Base-by-base conservation (phyloP, 1,140 invertebrate genomes). In the Macrosteles quadrilineatus region DNA sequence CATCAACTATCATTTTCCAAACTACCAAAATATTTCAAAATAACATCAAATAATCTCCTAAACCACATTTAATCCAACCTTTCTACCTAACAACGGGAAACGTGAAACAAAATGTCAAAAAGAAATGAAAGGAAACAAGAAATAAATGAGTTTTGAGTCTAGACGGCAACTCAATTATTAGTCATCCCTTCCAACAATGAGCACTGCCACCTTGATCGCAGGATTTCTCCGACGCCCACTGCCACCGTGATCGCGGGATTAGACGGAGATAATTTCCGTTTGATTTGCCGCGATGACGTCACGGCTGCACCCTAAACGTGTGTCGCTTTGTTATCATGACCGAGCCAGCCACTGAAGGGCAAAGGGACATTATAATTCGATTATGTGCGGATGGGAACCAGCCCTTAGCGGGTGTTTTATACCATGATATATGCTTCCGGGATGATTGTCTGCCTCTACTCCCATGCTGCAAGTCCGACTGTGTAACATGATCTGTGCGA, bases 201-300 rank as follows among this genome's bases (percentile, higher is more conserved):
- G 11, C 21, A 19, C 6, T 6, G 47, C 21, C 21, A 53, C n/a
- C n/a, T 53, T 14, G 21, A 21, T 14, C 6, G 47, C 47, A 19
- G 21, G 17, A 19, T 14, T 11, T 53, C 47, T 53, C 47, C 4
- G 6, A 6, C 4, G 19, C 9, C 21, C 6, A 23, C 55, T 4
- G 9, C 14, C 11, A 6, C 55, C 55, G 6, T 59, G 21, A 27
- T 59, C 14, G 14, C 23, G n/a, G 47, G 23, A 21, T 59, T 21
- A 59, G 27, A 23, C 55, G 27, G 55, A 59, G 55, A 59, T 59
- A 59, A 59, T 59, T 59, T 59, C 55, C 55, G 55, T 59, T 59
- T 59, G 55, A 59, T 59, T 59, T 59, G 47, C 21, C 21, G 47
- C 11, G 55, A 36, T 59, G 55, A 59, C 55, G 55, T 59, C 47